Evolutionary conservation across 92 coral and sea anemone genomes (phyloP), one percentile per base, ranked within the genome.

Genomic region (Pocillopora meandrina): DNA sequence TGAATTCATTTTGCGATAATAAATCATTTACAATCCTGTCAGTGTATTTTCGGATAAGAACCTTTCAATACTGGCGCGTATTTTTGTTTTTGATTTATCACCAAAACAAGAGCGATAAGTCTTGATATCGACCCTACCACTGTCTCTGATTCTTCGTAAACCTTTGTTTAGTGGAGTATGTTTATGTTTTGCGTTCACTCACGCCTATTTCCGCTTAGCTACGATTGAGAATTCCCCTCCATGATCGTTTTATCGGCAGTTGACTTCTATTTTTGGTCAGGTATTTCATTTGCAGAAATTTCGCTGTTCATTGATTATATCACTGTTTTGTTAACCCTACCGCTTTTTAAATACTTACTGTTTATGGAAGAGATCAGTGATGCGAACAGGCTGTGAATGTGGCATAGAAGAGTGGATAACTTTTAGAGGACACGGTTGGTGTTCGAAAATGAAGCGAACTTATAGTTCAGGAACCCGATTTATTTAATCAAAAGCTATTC

Each of bases 11-110:
- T 26, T 19, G 13, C 14, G 34, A 13, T 31, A 26, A 21, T 67
- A 35, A 31, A 67, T 67, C 34, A 13, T 67, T 21, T 15, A 67
- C 23, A 35, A 31, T 67, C 72, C 34, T 21, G n/a, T n/a, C 13
- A 10, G 33, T 35, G 34, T 26, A 15, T 21, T 13, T 15, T 16
- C 33, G 33, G 34, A n/a, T 13, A 7, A 35, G 5, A 20, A 35
- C 19, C 52, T 19, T 58, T 3, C 61, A 47, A 67, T 31, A 13
- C 12, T 35, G 1, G 70, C 47, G 11, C 71, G 61, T 42, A 42
- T 77, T 62, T 19, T 78, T 61, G 47, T 78, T 78, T 78, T 78
- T 78, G 82, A 78, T 78, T 78, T 49, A 62, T 16, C 42, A 72
- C 82, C 82, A 52, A 78, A 64, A 35, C 72, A 47, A 78, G 42